Percentiles rank a stretch among this genome's conserved stretches.
These are phyloP conservation scores for Acridotheres tristis DNA, from an alignment of 2,797 vertebrate species.

Conservation along the genomic window DNA sequence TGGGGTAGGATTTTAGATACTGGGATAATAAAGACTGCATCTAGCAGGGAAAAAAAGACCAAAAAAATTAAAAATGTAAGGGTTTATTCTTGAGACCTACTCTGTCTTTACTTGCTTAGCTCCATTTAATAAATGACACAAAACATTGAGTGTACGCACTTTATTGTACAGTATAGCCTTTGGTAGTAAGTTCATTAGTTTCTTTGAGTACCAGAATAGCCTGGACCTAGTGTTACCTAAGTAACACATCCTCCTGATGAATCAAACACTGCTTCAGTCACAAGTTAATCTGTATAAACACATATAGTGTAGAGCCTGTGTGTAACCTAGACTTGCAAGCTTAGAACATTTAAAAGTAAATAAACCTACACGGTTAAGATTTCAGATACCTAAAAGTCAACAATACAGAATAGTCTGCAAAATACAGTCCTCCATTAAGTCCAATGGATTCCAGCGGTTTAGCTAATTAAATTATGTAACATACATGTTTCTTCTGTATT, in stretches of 20 bases:
- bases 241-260: neutral
- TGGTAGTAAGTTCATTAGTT: neutral
- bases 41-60: neutral
- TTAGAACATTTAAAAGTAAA: neutral
- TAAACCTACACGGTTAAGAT: neutral
- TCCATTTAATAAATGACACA: neutral
- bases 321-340: neutral
- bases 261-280: neutral
- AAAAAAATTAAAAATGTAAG: neutral
- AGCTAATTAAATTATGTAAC: neutral
- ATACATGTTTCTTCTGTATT: neutral
- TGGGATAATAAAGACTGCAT: neutral
- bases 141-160: accelerated
- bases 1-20: neutral
- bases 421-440: neutral
- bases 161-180: neutral
- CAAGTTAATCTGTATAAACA: neutral
- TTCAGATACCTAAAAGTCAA: neutral
- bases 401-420: neutral
- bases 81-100: neutral
- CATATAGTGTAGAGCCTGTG: neutral
- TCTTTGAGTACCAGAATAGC: neutral
- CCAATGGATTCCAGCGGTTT: neutral
- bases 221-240: neutral
- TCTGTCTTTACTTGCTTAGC: neutral